These are phyloP conservation scores for Haemorhous mexicanus DNA, from an alignment of 2,113 vertebrate species.

Conservation along the genomic window DNA sequence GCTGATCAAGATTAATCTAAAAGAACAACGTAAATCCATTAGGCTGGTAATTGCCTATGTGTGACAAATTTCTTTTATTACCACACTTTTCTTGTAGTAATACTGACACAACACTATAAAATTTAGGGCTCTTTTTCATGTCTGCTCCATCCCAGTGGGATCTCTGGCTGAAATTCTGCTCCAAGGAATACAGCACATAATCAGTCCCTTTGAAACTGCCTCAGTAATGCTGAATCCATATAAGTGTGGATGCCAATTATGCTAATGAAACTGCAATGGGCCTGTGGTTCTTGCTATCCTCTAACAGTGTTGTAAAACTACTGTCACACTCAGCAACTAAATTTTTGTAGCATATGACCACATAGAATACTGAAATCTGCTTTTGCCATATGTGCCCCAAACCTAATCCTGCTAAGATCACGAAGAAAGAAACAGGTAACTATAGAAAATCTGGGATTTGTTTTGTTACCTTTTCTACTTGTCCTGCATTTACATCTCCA, in stretches of 20 bases:
- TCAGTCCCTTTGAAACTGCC: conserved; percentile 54
- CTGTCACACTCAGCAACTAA: conserved; percentile 12
- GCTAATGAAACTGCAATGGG: conserved; percentile 39
- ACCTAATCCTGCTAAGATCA: background rate
- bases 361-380: background rate
- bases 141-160: conserved; percentile 43
- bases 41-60: background rate
- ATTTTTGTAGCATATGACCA: background rate
- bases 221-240: conserved; percentile 39
- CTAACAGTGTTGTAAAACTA: conserved; percentile 5
- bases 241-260: background rate
- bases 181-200: conserved; percentile 47
- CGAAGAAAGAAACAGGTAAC: background rate
- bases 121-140: conserved; percentile 48
- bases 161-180: conserved; percentile 18
- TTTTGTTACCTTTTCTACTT: background rate
- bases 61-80: conserved; percentile 23
- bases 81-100: background rate
- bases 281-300: background rate
- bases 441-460: background rate
- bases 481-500: background rate
- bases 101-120: conserved; percentile 42
- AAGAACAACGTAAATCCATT: conserved; percentile 34
- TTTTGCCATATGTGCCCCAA: background rate
- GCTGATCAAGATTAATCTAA: background rate